Base-by-base conservation (phyloP, 2,888 invertebrate species). In the Hoplodrina blanda region DNA sequence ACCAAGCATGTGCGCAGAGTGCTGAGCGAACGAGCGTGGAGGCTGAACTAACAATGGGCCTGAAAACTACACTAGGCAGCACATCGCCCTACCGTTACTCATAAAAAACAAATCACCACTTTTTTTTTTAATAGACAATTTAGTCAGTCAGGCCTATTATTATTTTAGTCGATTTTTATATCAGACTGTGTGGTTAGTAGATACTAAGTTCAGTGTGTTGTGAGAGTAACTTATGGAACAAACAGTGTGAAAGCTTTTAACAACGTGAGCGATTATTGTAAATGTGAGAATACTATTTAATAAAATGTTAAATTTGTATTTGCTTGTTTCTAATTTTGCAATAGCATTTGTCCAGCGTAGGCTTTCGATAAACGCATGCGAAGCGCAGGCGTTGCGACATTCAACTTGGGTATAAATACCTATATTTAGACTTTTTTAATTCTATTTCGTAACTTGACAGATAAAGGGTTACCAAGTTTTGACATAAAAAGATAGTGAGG, bases 151-250 rank as follows among this genome's bases (percentile, higher is more conserved):
- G 81, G 85, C 88, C 87, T 91, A 89, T 89, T 92, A 89, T 91
- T 94, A 90, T 90, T 92, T 90, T 89, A 92, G 90, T 92, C 89
- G 88, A 82, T 80, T 83, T 76, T 81, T 85, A 79, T 82, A 85
- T 77, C 86, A 91, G 91, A 93, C 91, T 92, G 90, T 91, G 93
- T 91, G 88, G 90, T 89, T 91, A 73, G 87, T 92, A 91, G 89
- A 90, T 91, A 87, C 86, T 93, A 93, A 88, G 87, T 84, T 92
- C 69, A 85, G 83, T 84, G 94, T 93, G 93, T 90, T 91, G 91
- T 92, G 94, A 91, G 91, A 85, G 89, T 95, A 95, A 95, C 90
- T 94, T 95, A 95, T 93, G 95, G 95, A 96, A 95, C 95, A 95
- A 95, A 95, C 86, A 89, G 94, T 93, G 94, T 90, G 91, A 87